A percentile compares a stretch with the other conserved stretches of the same genome.
phyloP scores from a whole-genome alignment of 1,140 invertebrate species.

The Heliconius nattereri region DNA sequence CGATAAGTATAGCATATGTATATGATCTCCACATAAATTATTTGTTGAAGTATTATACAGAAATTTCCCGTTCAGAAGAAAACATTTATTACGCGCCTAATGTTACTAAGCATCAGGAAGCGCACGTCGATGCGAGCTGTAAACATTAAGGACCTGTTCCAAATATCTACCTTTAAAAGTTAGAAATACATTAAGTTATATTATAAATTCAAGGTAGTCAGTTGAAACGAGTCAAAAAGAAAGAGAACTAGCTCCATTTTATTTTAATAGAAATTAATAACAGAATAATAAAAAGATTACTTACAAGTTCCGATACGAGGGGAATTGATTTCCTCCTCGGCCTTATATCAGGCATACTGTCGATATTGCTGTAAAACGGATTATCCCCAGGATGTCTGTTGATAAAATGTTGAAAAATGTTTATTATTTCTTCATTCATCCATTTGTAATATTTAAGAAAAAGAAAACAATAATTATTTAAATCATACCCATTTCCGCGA shows the following conservation, averaged over 20 bases:
- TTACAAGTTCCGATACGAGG: slow-evolving; percentile 99
- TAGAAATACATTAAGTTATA: slow-evolving; percentile 9
- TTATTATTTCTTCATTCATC: neutral
- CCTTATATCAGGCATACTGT: slow-evolving; percentile 99
- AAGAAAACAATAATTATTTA: neutral
- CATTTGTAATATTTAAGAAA: neutral
- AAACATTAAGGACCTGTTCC: slow-evolving; percentile 75
- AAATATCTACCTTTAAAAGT: slow-evolving; percentile 64
- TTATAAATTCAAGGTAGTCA: slow-evolving; percentile 51
- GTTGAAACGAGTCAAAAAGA: slow-evolving; percentile 72
- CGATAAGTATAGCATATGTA: slow-evolving; percentile 6
- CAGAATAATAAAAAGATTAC: slow-evolving; percentile 74
- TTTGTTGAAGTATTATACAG: slow-evolving; percentile 57
- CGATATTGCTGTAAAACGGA: slow-evolving; percentile 99
- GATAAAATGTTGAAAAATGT: slow-evolving; percentile 33
- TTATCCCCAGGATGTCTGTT: slow-evolving; percentile 94
- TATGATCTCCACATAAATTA: slow-evolving; percentile 55
- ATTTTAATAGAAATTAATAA: slow-evolving; percentile 47
- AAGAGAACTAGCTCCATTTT: slow-evolving; percentile 60
- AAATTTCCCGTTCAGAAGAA: slow-evolving; percentile 73
- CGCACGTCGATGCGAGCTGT: slow-evolving; percentile 74
- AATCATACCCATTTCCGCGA: slow-evolving; percentile 87
- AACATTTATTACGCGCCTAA: slow-evolving; percentile 81
- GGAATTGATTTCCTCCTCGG: slow-evolving; percentile 98
- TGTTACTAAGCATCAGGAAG: slow-evolving; percentile 78